Base-by-base conservation (phyloP, 2,797 vertebrate genomes). In the Bucorvus abyssinicus region DNA sequence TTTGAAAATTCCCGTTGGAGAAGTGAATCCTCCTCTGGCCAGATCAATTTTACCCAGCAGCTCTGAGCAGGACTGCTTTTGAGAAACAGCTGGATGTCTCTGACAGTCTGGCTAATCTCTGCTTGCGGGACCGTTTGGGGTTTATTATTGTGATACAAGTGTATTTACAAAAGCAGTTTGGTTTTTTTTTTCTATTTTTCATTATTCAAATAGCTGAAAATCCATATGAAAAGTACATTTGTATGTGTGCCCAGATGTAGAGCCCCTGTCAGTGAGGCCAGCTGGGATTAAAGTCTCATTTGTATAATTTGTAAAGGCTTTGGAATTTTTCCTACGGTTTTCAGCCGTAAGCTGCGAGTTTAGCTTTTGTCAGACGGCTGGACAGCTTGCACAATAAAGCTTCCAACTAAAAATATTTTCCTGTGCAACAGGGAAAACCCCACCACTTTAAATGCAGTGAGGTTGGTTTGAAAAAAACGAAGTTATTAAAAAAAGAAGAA, bases 251-350 rank as follows among this genome's bases (percentile, higher is more conserved):
- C 92, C 88, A 81, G 82, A 92, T 93, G 91, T 65, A 69, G 90
- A 86, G 44, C 36, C 44, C 55, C 71, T 4, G 40, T 71, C 69
- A 94, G 64, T 21, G 29, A 89, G 90, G 91, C 82, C 94, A 89
- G 86, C 84, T 94, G 91, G 95, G 95, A 96, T 93, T 96, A 89
- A 96, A 93, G 88, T 94, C 87, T 96, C 82, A 93, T 84, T 91
- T 94, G 89, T 96, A 94, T 96, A 96, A 89, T 89, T 94, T 93
- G 40, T 79, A 85, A 90, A 89, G 89, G 69, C 94, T 97, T 96
- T 95, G 84, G 83, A 87, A 84, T 95, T 94, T 90, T 82, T 90
- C 90, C 76, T 65, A 38, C 12, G 23, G 18, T 93, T 94, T 95
- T 90, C 79, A 78, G 61, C 85, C 7, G 0, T 95, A 95, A 96